Evolutionary conservation across 2,113 vertebrate genomes (phyloP), one percentile per base, ranked within the genome.

Genomic region (Tylochromis polylepis): DNA sequence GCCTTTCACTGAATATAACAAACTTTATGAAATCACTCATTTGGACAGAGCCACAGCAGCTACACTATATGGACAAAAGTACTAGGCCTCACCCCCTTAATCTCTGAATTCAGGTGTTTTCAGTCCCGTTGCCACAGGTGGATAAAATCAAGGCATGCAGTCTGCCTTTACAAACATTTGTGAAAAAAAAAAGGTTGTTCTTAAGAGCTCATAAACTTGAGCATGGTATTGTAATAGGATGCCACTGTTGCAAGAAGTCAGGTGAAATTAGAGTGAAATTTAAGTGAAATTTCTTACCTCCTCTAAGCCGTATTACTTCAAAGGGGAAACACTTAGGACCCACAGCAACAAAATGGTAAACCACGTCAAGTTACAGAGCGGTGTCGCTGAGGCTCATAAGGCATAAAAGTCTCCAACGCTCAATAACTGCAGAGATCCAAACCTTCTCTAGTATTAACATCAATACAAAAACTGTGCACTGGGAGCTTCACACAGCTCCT

Each of bases 71-170:
- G 2, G 24, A 49, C 38, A 27, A 18, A 27, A 49, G 15, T 18
- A 75, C 7, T 49, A 3, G 15, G 46, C 46, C 5, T 16, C 6
- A 49, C 6, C 46, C 6, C 6, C 14, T 49, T 49, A 16, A 49
- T 49, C 67, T 49, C 15, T 49, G 41, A 49, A 75, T 75, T 75
- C 67, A 75, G 67, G 15, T 20, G 41, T 75, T 75, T 75, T 75
- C 14, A 72, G 67, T 49, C 41, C 41, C 5, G 15, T 72, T 72
- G 65, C 14, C 36, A 24, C 38, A 43, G 22, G 38, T 72, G 22
- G 38, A 72, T 72, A 72, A 29, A 72, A 49, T 49, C 18, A 75
- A 72, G 43, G 22, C 41, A 72, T 27, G 67, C 41, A 27, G 9
- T 27, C 15, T 27, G 41, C 14, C 41, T 46, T 72, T 46, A 72